These are phyloP conservation scores for Spea hammondii DNA, from an alignment of 2,797 vertebrate species.

Conservation along the genomic window DNA sequence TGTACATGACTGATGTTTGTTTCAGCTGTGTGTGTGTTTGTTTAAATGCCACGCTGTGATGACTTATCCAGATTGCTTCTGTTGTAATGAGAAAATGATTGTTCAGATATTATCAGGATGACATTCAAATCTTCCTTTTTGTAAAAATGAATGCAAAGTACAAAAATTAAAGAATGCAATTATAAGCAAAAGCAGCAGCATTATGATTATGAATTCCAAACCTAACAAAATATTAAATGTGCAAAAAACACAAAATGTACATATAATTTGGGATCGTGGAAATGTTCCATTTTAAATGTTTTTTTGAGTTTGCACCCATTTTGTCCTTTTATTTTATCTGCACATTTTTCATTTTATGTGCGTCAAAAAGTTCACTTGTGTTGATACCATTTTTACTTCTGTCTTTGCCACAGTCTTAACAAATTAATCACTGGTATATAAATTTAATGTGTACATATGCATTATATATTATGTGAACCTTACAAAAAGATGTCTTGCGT, in stretches of 20 bases:
- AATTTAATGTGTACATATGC: background rate
- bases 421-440: background rate
- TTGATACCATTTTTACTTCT: constrained; percentile 24
- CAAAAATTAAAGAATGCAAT: no score
- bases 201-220: no score
- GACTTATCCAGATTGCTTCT: constrained; percentile 45
- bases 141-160: background rate
- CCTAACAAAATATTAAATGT: no score
- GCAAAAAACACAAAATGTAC: no score
- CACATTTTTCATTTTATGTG: no score
- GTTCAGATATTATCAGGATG: constrained; percentile 47
- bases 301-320: no score
- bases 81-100: constrained; percentile 48
- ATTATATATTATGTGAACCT: background rate
- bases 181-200: no score
- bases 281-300: no score
- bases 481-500: background rate
- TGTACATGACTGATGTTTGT: background rate
- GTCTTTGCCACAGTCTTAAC: constrained; percentile 13
- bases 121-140: constrained; percentile 47
- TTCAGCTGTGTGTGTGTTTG: constrained; percentile 18
- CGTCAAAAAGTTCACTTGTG: constrained; percentile 34
- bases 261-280: no score
- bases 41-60: constrained; percentile 43
- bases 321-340: no score